phyloP scores from a whole-genome alignment of 2,888 invertebrate species.

The Cecidostiba fungosa region DNA sequence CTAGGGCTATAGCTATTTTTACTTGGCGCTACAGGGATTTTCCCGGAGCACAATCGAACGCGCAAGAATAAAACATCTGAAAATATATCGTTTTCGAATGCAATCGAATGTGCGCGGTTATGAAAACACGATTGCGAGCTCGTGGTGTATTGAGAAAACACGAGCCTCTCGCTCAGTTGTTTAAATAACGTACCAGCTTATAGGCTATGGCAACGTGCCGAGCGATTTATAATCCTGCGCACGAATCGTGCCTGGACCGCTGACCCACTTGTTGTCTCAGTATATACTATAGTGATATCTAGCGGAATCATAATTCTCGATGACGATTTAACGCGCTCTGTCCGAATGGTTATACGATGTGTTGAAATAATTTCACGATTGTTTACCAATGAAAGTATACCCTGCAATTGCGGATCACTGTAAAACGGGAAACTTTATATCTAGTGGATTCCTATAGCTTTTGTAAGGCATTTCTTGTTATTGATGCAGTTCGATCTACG shows the following conservation, averaged over 20 bases:
- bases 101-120: background rate
- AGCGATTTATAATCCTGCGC: constrained; percentile 25
- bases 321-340: background rate
- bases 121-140: constrained; percentile 4
- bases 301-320: constrained; percentile 40
- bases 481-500: too few species aligned
- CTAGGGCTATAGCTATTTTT: background rate
- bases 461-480: background rate
- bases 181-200: constrained; percentile 33
- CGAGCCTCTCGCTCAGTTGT: constrained; percentile 11
- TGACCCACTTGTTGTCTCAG: constrained; percentile 7
- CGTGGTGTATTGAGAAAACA: background rate
- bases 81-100: background rate
- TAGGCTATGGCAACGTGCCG: background rate
- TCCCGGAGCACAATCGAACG: background rate
- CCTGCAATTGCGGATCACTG: background rate
- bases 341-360: background rate
- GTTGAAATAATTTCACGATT: constrained; percentile 19
- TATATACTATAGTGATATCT: background rate
- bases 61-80: background rate
- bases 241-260: constrained; percentile 15
- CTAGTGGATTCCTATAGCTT: background rate
- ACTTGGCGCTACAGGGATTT: background rate
- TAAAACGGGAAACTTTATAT: background rate
- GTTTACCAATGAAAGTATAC: background rate